phyloP scores from a whole-genome alignment of 2,113 vertebrate genomes.

The Enhydra lutris region DNA sequence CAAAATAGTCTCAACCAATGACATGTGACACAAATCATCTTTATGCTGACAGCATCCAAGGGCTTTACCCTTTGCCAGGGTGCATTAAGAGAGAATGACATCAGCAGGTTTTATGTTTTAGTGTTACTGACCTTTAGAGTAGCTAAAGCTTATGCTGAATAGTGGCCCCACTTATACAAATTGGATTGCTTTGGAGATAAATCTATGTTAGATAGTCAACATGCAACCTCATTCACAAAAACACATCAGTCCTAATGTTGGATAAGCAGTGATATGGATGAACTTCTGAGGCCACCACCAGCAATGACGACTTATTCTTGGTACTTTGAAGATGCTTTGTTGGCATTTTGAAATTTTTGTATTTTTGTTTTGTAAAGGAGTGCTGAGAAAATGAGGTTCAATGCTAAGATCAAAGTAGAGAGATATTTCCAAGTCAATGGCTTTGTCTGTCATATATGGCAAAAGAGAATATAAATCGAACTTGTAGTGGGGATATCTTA shows the following conservation, averaged over 20 bases:
- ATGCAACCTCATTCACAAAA: neutral
- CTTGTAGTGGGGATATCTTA: neutral
- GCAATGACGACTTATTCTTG: neutral
- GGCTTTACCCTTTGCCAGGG: slow-evolving; percentile 21
- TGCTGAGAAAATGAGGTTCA: neutral
- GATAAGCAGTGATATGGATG: neutral
- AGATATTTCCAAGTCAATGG: neutral
- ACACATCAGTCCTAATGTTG: neutral
- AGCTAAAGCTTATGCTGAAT: slow-evolving; percentile 14
- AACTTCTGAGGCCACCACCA: neutral
- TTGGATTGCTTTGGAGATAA: slow-evolving; percentile 21
- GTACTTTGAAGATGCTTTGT: neutral
- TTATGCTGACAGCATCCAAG: neutral
- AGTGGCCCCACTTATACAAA: slow-evolving; percentile 11
- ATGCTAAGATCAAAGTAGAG: neutral
- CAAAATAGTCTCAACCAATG: neutral
- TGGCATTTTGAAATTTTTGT: neutral
- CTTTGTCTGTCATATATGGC: neutral
- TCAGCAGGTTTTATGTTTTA: slow-evolving; percentile 22
- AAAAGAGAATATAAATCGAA: neutral
- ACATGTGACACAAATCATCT: slow-evolving; percentile 4
- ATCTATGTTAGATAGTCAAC: neutral
- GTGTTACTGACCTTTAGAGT: neutral
- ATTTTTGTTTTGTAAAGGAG: neutral
- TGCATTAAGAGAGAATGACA: slow-evolving; percentile 19